phyloP scores from a whole-genome alignment of 2,113 vertebrate species.

The Montifringilla adamsi region DNA sequence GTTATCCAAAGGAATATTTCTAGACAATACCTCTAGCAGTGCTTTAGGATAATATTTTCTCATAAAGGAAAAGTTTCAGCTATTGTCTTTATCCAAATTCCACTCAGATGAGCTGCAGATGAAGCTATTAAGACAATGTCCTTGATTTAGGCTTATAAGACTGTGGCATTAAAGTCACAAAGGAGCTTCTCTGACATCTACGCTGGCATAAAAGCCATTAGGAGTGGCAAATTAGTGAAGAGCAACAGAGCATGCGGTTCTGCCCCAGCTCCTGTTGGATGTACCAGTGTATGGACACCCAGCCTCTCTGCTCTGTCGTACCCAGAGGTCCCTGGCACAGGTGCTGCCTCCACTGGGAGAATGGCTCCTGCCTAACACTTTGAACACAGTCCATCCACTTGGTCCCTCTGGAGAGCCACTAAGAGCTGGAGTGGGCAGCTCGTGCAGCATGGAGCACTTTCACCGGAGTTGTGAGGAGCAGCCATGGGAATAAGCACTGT shows the following conservation, averaged over 20 bases:
- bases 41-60: background rate
- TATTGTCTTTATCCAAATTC: background rate
- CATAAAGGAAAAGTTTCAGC: background rate
- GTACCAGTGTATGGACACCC: rapidly evolving
- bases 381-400: background rate
- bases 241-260: background rate
- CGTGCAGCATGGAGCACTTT: rapidly evolving
- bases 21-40: background rate
- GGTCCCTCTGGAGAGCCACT: background rate
- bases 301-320: background rate
- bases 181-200: background rate
- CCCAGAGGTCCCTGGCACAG: background rate
- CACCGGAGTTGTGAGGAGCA: rapidly evolving
- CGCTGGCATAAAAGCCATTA: background rate
- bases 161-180: background rate
- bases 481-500: background rate
- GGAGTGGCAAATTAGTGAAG: background rate
- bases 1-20: background rate
- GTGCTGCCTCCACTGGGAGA: background rate
- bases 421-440: background rate
- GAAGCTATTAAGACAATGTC: background rate
- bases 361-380: background rate
- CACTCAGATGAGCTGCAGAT: background rate
- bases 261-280: background rate
- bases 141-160: background rate